Evolutionary conservation across 2,888 invertebrate genomes (phyloP).

Genomic region (Agrochola lota): DNA sequence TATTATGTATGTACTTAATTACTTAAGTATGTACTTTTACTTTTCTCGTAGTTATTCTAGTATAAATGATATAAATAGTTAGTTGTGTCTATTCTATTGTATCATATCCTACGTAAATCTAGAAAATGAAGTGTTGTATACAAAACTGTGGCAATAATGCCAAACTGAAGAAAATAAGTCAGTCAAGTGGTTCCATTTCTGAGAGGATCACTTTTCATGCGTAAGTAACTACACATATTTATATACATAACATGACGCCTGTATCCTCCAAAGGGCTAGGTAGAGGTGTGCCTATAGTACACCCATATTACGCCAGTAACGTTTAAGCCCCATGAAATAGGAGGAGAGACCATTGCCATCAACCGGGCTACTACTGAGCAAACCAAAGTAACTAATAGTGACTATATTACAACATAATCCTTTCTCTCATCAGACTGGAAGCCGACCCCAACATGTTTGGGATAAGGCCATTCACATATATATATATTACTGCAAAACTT

Average conservation of each 20-base stretch:
- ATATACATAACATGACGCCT: too few relatives aligned
- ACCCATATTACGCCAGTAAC: too few relatives aligned
- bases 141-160: constrained; percentile 22
- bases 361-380: too few relatives aligned
- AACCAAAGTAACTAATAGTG: not conserved
- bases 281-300: too few relatives aligned
- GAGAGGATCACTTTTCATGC: constrained; percentile 33
- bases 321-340: too few relatives aligned
- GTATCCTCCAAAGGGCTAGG: too few relatives aligned
- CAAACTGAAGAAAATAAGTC: constrained; percentile 10
- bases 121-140: constrained; percentile 33
- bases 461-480: not conserved
- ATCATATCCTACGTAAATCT: not conserved
- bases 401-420: not conserved
- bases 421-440: not conserved
- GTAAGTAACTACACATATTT: constrained; percentile 19
- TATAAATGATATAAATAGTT: not conserved
- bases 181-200: not conserved
- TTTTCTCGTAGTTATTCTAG: not conserved
- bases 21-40: constrained; percentile 18
- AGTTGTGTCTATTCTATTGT: not conserved
- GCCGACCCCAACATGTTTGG: not conserved
- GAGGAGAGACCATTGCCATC: too few relatives aligned
- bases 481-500: too few relatives aligned
- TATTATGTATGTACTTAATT: constrained; percentile 32